A percentile compares a stretch with the other conserved stretches of the same genome.
phyloP scores from a whole-genome alignment of 2,113 vertebrate species.

The Pseudopodoces humilis region DNA sequence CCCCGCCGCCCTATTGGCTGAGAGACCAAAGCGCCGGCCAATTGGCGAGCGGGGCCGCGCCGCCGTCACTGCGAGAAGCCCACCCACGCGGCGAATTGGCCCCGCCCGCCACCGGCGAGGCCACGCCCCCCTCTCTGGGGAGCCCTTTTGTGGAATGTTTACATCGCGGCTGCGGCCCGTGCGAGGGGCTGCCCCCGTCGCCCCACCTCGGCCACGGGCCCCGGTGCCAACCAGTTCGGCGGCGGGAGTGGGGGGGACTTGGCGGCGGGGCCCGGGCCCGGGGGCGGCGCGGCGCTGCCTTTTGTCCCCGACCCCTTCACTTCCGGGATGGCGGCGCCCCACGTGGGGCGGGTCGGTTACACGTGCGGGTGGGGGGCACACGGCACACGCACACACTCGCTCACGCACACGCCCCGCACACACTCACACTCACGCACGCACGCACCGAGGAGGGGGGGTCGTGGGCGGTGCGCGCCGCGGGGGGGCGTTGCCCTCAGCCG shows the following conservation, averaged over 20 bases:
- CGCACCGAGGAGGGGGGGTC: neutral
- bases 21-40: neutral
- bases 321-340: neutral
- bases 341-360: neutral
- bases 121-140: slow-evolving; percentile 3
- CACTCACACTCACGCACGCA: neutral
- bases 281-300: neutral
- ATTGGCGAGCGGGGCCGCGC: neutral
- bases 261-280: too few relatives aligned
- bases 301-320: neutral
- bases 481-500: neutral
- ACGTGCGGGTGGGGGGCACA: neutral
- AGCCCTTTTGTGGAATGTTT: slow-evolving; percentile 62
- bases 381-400: neutral
- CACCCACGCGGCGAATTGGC: neutral
- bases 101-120: neutral
- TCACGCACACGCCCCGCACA: neutral
- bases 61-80: neutral
- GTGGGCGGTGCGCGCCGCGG: neutral
- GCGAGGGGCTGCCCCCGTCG: neutral
- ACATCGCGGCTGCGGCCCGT: neutral
- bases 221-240: neutral
- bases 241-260: neutral
- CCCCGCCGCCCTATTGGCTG: neutral
- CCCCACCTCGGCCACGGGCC: neutral